Base-by-base conservation (phyloP, 2,888 invertebrate genomes). In the Zonitis immaculata region DNA sequence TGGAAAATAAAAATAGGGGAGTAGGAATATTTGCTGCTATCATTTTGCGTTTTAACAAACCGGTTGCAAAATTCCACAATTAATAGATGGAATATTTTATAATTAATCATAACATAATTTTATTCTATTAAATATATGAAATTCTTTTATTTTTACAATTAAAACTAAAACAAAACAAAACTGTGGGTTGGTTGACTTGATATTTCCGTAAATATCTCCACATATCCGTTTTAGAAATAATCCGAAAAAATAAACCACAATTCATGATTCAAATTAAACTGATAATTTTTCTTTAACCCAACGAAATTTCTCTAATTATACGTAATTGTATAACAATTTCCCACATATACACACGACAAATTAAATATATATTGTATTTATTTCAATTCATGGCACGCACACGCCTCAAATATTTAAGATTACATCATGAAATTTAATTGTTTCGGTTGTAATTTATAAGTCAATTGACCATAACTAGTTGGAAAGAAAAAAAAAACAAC, bases 401-500 rank as follows among this genome's bases (percentile, higher is more conserved):
- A 26, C 35, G 16, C 35, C 35, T 18, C 7, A 16, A 35, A 18
- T 18, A 35, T 14, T 16, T 42, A 22, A 7, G 30, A 53, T 51
- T 55, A 55, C 55, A 55, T 55, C 55, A 55, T 48, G 47, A 47
- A 44, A 55, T 55, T 55, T 55, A 55, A 55, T 55, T 56, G 46
- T 46, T 51, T 35, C 35, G 8, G 44, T 16, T 44, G 55, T 49
- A 55, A 55, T 55, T 48, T 49, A 54, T 42, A 47, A 52, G 52
- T 49, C 56, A 52, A 56, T 52, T 55, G 55, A 51, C 45, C 43
- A 46, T 51, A 51, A 49, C 55, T 35, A 32, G 35, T 9, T 35
- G n/a, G n/a, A n/a, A n/a, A n/a, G n/a, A n/a, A n/a, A n/a, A n/a
- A n/a, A n/a, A n/a, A n/a, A n/a, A n/a, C n/a, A n/a, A n/a, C 9